Evolutionary conservation across 2,113 vertebrate genomes (phyloP).

Genomic region (Gallinago undulata): DNA sequence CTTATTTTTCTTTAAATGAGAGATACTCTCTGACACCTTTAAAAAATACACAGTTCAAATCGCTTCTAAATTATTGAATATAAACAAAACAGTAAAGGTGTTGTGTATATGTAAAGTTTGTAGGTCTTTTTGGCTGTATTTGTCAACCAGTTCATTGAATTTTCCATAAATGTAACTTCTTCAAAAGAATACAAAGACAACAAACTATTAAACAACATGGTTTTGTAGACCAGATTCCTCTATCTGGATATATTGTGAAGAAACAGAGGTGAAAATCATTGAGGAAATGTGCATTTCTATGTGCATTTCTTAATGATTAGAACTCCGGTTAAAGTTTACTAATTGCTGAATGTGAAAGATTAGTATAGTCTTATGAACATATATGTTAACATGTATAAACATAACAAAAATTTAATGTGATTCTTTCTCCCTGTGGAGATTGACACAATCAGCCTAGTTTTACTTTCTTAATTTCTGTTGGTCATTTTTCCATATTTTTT

Average conservation of each 20-base stretch:
- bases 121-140: not conserved
- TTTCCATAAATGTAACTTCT: not conserved
- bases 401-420: fast-evolving
- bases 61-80: not conserved
- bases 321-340: not conserved
- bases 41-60: not conserved
- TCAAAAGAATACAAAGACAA: not conserved
- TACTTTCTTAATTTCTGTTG: not conserved
- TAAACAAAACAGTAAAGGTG: not conserved
- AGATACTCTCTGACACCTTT: not conserved
- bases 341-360: not conserved
- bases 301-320: not conserved
- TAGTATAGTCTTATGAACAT: not conserved
- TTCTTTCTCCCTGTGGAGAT: not conserved
- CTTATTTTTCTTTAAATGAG: not conserved
- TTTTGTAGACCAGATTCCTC: not conserved
- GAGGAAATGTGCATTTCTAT: not conserved
- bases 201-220: not conserved
- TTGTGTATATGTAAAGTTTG: not conserved
- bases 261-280: not conserved
- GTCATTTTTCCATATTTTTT: not conserved
- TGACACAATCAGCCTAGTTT: not conserved
- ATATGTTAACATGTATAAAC: not conserved
- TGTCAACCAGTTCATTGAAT: not conserved
- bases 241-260: not conserved